Evolutionary conservation across 2,888 invertebrate genomes (phyloP), one percentile per base, ranked within the genome.

Genomic region (Plebejus melissa): DNA sequence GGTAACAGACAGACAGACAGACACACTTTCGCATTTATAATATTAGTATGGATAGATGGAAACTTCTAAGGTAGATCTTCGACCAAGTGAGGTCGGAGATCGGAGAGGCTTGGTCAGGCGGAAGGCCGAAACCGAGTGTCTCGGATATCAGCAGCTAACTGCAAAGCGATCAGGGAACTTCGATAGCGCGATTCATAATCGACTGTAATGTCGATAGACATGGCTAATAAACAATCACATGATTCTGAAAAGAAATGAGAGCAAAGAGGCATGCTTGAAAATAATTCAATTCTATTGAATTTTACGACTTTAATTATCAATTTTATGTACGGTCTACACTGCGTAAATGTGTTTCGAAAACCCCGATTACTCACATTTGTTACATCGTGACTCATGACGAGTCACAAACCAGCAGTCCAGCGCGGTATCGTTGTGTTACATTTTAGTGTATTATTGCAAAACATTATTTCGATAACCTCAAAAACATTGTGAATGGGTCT

Each of bases 261-360:
- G 2, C 9, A 46, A 46, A 11, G 46, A 11, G 46, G 46, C 46
- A 46, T 11, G 46, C 46, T 6, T 28, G 65, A 65, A 65, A 36
- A 65, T 36, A 13, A 65, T 7, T 22, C 7, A 58, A 58, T 58
- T 54, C 3, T 60, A 65, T 65, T 32, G 13, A 36, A 65, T 16
- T 65, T 65, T 13, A 54, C 13, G 50, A 16, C 41, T 46, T 50
- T n/a, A 70, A 77, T 70, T 75, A 75, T 70, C 72, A 13, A 58
- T 60, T 60, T 57, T 57, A 70, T 54, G 32, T 69, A 75, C 32
- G 22, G 22, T 22, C 46, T 69, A 46, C 9, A 54, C 50, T 16
- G 32, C 32, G 32, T 60, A 65, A 32, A 36, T 65, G 32, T 65
- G 32, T 65, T 65, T 65, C 65, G 65, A 60, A 65, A 65, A 28